Conservation (phyloP, 2,888 invertebrate genomes). For the Meiosimyza platycephala region DNA sequence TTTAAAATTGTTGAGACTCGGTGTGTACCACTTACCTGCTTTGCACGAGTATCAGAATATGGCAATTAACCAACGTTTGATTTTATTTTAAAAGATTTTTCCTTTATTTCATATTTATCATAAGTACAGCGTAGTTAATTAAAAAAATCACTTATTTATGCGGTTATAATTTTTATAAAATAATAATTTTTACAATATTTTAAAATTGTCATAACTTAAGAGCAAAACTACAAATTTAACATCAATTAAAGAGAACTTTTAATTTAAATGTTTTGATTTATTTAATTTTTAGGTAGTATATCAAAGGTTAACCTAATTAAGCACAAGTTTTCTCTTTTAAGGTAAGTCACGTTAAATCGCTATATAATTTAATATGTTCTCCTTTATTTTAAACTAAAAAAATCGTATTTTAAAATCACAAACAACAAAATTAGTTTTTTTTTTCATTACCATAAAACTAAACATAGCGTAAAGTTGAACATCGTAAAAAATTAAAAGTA, state of each 20-base stretch:
- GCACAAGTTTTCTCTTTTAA: conserved; percentile 1
- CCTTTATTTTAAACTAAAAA: conserved; percentile 31
- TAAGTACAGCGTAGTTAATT: conserved; percentile 19
- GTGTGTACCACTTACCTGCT: neutral
- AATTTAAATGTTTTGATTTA: too few species aligned
- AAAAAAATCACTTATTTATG: neutral
- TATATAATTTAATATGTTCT: conserved; percentile 7
- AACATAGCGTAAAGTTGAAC: neutral
- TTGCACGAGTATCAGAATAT: neutral
- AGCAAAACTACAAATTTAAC: neutral
- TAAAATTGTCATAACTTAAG: conserved; percentile 5
- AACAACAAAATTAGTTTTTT: conserved; percentile 40
- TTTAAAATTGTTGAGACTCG: neutral
- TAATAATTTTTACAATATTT: neutral
- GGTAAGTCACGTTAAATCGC: neutral
- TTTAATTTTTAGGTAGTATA: too few species aligned
- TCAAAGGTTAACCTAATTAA: neutral
- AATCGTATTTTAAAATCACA: conserved; percentile 45
- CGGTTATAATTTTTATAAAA: conserved; percentile 18
- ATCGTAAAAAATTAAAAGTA: conserved; percentile 7
- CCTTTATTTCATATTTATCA: conserved; percentile 18
- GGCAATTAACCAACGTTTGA: neutral
- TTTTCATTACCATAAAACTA: conserved; percentile 27
- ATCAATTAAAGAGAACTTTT: too few species aligned
- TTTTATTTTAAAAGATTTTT: conserved; percentile 1